Percentiles rank a stretch among this genome's conserved stretches.
Evolutionary conservation across 2,888 invertebrate species (phyloP).

Genomic region (Pseudococcus longispinus): DNA sequence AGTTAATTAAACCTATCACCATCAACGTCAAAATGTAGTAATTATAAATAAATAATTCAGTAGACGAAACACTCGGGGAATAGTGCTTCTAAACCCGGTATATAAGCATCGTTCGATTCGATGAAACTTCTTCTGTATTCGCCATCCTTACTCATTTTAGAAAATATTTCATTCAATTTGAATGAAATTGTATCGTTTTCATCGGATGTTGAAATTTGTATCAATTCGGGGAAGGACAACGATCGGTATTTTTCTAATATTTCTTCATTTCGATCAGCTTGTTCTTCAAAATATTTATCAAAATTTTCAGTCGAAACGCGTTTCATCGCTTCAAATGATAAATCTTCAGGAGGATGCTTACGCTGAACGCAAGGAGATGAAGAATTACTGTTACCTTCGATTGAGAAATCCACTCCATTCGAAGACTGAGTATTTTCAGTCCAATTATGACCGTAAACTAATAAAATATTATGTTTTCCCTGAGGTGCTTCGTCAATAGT

Average conservation of each 20-base stretch:
- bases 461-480: slow-evolving; percentile 4
- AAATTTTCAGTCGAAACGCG: slow-evolving; percentile 80
- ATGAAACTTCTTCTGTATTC: slow-evolving; percentile 23
- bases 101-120: slow-evolving; percentile 59
- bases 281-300: slow-evolving; percentile 75
- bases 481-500: slow-evolving; percentile 65
- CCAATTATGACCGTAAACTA: slow-evolving; percentile 73
- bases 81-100: slow-evolving; percentile 76
- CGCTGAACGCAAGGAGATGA: slow-evolving; percentile 87
- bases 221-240: slow-evolving; percentile 70
- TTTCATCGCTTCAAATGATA: slow-evolving; percentile 91
- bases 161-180: slow-evolving; percentile 89
- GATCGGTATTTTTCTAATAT: slow-evolving; percentile 82
- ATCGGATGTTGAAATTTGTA: slow-evolving; percentile 71
- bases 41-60: slow-evolving; percentile 61
- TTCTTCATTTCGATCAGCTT: slow-evolving; percentile 77
- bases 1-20: not conserved
- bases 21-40: not conserved
- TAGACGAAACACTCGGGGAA: slow-evolving; percentile 90
- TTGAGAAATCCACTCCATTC: slow-evolving; percentile 76
- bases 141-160: slow-evolving; percentile 70
- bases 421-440: slow-evolving; percentile 71
- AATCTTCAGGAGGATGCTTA: slow-evolving; percentile 74
- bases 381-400: slow-evolving; percentile 85
- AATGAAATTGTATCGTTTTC: slow-evolving; percentile 78